Evolutionary conservation across 2,797 vertebrate species (phyloP).

Genomic region (Falco berigora): DNA sequence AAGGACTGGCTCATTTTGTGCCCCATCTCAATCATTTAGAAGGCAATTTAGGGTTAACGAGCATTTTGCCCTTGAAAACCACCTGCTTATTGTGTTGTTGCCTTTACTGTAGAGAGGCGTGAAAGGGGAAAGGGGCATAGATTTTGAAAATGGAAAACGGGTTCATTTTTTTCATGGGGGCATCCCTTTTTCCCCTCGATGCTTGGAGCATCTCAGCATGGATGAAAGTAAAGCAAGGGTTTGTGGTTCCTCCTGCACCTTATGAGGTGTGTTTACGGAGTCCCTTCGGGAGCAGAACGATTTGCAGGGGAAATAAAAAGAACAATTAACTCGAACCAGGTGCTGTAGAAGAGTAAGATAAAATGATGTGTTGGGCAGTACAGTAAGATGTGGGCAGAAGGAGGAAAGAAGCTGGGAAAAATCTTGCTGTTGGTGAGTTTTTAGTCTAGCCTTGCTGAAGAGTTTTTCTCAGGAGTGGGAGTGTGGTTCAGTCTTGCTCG

Average conservation of each 20-base stretch:
- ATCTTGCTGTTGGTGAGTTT: neutral
- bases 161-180: neutral
- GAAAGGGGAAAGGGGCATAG: neutral
- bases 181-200: neutral
- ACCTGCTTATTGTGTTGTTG: neutral
- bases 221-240: neutral
- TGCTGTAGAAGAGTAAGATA: neutral
- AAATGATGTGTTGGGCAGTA: neutral
- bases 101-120: neutral
- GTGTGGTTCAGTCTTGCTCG: neutral
- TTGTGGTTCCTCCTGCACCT: neutral
- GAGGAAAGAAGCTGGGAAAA: neutral
- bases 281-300: neutral
- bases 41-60: neutral
- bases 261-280: neutral
- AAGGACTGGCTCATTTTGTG: neutral
- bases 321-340: neutral
- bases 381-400: neutral
- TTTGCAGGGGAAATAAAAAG: neutral
- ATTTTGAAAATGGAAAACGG: neutral
- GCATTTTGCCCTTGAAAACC: neutral
- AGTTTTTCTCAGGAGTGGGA: neutral
- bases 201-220: neutral
- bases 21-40: neutral
- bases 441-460: neutral